Evolutionary conservation across 2,113 vertebrate species (phyloP).

Genomic region (Aleadryas rufinucha): DNA sequence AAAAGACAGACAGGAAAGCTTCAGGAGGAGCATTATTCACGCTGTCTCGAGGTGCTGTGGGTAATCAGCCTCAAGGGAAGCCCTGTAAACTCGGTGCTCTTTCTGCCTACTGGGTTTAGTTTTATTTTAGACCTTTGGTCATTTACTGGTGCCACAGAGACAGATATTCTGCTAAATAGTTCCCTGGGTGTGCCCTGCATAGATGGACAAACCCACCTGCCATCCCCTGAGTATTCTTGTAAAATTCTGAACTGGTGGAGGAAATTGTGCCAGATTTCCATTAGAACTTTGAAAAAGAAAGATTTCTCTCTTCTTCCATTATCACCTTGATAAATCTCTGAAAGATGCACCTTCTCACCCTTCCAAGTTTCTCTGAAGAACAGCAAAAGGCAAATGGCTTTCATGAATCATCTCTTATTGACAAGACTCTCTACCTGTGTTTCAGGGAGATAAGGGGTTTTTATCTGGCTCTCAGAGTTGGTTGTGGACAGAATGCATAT

Average conservation of each 20-base stretch:
- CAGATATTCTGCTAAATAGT: background rate
- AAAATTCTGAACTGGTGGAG: background rate
- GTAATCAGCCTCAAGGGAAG: background rate
- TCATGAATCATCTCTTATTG: slow-evolving; percentile 24
- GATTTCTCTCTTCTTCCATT: background rate
- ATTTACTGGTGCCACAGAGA: background rate
- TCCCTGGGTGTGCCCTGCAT: background rate
- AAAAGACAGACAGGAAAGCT: background rate
- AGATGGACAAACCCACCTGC: background rate
- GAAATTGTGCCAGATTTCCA: background rate
- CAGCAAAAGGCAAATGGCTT: background rate
- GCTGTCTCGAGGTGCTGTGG: background rate
- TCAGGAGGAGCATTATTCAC: background rate
- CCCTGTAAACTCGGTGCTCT: background rate
- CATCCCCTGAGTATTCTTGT: background rate
- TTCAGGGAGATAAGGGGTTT: slow-evolving; percentile 4
- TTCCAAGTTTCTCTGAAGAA: background rate
- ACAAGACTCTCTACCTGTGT: background rate
- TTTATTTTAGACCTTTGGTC: background rate
- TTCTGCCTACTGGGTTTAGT: background rate
- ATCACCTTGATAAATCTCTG: slow-evolving; percentile 9
- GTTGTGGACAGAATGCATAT: background rate
- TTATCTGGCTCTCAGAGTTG: background rate
- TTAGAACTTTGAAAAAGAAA: background rate
- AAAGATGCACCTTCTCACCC: background rate